Evolutionary conservation across 2,888 invertebrate species (phyloP), one percentile per base, ranked within the genome.

Genomic region (Corythucha ciliata): DNA sequence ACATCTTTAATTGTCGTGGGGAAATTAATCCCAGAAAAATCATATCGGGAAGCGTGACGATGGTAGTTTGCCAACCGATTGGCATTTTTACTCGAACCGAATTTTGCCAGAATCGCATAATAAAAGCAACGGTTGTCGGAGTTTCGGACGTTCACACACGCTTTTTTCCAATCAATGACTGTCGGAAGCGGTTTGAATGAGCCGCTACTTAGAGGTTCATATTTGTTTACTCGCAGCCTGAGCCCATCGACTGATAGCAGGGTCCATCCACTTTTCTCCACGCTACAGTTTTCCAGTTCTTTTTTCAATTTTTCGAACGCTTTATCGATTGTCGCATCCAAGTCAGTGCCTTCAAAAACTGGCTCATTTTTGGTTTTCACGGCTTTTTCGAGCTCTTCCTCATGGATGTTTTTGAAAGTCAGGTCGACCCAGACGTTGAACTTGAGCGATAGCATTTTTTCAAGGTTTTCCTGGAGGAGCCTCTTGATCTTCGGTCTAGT

Each of bases 1-100:
- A 45, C 33, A 12, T 45, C 45, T n/a, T 27, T 45, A 32, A 45
- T 12, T 22, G 29, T 10, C 20, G 29, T 29, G 10, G 33, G 33
- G 12, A 14, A 45, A 8, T 18, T n/a, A 27, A 45, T 27, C 26
- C 26, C 22, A n/a, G 26, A 25, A 16, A 45, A 32, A 29, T 45
- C 14, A 22, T 45, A 45, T 18, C 32, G 7, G 14, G 22, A 16
- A 10, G 12, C 24, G 16, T 25, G 24, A 12, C 10, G 22, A 10
- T 21, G 16, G 14, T 41, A 41, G 22, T 24, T 25, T 22, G 5
- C 3, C 4, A 33, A 14, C 8, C 33, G 14, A 5, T 22, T 41
- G 5, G 41, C 25, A 21, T 41, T 20, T 20, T 24, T 24, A 22
- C 16, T 22, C 4, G 16, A n/a, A 41, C 22, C 24, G 6, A 41